Conservation (phyloP, 2,888 invertebrate species). For the Tetropium fuscum region DNA sequence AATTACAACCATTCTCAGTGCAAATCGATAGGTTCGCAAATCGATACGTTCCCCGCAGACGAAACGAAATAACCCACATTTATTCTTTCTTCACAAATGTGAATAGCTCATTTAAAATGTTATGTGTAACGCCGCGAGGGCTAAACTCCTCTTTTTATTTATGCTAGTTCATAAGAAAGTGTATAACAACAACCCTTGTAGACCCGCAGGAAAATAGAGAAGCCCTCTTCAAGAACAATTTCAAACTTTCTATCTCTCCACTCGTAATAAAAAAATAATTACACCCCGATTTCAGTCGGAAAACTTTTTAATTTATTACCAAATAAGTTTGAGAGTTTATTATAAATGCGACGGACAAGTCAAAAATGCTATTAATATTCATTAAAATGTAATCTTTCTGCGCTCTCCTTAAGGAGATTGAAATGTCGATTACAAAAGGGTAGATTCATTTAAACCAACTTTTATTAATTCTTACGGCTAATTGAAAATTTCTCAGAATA, state of each 20-base stretch:
- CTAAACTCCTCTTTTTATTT: not conserved
- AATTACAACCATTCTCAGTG: not conserved
- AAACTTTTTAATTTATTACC: slow-evolving; percentile 17
- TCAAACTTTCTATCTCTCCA: not conserved
- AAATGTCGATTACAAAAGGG: slow-evolving; percentile 8
- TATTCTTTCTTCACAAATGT: slow-evolving; percentile 2
- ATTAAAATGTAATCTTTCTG: slow-evolving; percentile 22
- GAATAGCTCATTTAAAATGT: slow-evolving; percentile 14
- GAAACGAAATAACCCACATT: slow-evolving; percentile 6
- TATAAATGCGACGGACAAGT: slow-evolving; percentile 18
- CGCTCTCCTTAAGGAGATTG: not conserved
- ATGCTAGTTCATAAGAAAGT: not conserved
- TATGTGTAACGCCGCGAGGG: not conserved
- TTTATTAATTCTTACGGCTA: slow-evolving; percentile 8
- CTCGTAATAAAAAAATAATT: not conserved
- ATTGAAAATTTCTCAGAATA: no score
- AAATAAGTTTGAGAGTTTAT: slow-evolving; percentile 16
- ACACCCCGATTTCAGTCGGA: not conserved
- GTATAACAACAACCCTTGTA: not conserved
- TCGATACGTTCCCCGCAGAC: not conserved
- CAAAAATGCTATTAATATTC: slow-evolving; percentile 21
- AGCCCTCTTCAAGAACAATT: not conserved
- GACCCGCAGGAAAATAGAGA: not conserved
- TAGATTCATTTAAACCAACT: slow-evolving; percentile 13
- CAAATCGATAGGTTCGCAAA: not conserved